These are phyloP conservation scores for Pyxicephalus adspersus DNA, from an alignment of 2,113 vertebrate species.

Conservation along the genomic window DNA sequence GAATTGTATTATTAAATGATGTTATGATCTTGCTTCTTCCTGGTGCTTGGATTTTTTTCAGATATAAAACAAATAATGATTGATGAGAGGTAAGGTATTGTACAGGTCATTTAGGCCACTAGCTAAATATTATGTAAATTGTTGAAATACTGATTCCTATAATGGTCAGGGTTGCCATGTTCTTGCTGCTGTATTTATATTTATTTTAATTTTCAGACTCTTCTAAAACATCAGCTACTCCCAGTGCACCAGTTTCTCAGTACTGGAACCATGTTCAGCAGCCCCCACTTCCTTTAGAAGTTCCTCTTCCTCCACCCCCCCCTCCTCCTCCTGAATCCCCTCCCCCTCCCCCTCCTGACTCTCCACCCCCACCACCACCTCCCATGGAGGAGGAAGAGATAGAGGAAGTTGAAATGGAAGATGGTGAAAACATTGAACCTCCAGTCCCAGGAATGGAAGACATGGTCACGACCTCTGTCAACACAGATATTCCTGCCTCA, in stretches of 20 bases:
- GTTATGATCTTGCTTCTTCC: too few species aligned
- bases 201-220: conserved; percentile 62
- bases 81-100: too few species aligned
- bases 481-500: conserved; percentile 60
- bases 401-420: conserved; percentile 97
- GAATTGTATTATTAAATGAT: too few species aligned
- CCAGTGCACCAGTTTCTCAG: conserved; percentile 73
- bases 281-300: conserved; percentile 75
- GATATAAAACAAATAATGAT: too few species aligned
- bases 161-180: too few species aligned
- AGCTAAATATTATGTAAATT: too few species aligned
- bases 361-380: conserved; percentile 67
- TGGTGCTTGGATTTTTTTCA: too few species aligned
- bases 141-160: too few species aligned
- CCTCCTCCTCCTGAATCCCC: conserved; percentile 79
- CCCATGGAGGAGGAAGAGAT: conserved; percentile 89
- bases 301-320: conserved; percentile 83
- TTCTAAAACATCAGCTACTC: conserved; percentile 71
- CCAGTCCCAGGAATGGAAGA: conserved; percentile 94
- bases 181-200: background rate
- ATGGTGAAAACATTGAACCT: conserved; percentile 84
- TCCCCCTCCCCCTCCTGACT: conserved; percentile 62
- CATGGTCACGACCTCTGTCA: conserved; percentile 72
- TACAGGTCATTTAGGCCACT: too few species aligned
- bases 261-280: conserved; percentile 83